Base-by-base conservation (phyloP, 2,888 invertebrate genomes). In the Nymphalis urticae region DNA sequence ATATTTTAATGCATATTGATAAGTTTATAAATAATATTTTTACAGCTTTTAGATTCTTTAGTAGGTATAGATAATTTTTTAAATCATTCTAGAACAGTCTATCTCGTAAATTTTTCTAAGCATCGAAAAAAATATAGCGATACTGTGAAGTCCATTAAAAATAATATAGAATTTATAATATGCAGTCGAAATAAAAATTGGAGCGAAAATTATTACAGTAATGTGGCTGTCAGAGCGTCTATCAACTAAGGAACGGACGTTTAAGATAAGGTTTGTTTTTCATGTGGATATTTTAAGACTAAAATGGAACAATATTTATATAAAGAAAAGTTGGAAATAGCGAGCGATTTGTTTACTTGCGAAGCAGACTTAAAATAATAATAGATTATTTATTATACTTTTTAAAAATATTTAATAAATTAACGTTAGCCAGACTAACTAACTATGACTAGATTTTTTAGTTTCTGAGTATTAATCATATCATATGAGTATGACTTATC, bases 201-300 rank as follows among this genome's bases (percentile, higher is more conserved):
- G 68, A 68, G 63, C 63, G 68, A 64, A 68, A 65, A 72, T 68
- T 71, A 71, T 71, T 70, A 71, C 66, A 69, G 66, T 68, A 73
- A 71, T 72, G 68, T 68, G 67, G 64, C 69, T 71, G 74, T 73
- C 71, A 74, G 65, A 64, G 68, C 66, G 73, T 72, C 66, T 64
- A 74, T 72, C 71, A 70, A 62, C 54, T 64, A 53, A 65, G 58
- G 63, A 62, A 62, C 65, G 62, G 68, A 56, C 59, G 66, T 59
- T 70, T 62, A 51, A 66, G 70, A 64, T 68, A 72, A 68, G 72
- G 67, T 68, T 70, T 68, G 64, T 70, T 68, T 70, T 70, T 70
- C 64, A 67, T 65, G 70, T 62, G 60, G 62, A 63, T 72, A 68
- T 70, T 70, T 68, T 63, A 67, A 68, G 63, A 72, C 64, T 70